phyloP scores from a whole-genome alignment of 2,888 invertebrate genomes.

The Hemithea aestivaria region DNA sequence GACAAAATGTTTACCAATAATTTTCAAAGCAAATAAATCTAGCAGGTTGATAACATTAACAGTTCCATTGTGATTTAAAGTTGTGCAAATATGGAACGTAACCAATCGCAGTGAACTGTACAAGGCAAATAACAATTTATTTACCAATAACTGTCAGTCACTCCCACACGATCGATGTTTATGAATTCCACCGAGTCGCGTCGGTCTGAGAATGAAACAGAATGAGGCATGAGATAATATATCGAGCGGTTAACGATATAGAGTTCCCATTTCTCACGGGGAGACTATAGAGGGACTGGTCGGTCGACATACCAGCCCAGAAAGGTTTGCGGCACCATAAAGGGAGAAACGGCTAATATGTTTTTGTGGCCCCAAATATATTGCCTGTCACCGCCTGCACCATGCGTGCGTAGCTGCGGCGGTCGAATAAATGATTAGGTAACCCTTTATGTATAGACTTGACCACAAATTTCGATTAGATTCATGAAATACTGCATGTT shows the following conservation, averaged over 20 bases:
- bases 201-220: conserved; percentile 46
- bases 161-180: conserved; percentile 30
- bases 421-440: conserved; percentile 43
- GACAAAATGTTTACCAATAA: conserved; percentile 2
- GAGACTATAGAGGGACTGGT: conserved; percentile 59
- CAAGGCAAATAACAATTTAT: conserved; percentile 12
- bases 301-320: conserved; percentile 64
- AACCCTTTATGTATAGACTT: conserved; percentile 25
- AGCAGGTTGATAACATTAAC: background rate
- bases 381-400: conserved; percentile 42
- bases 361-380: conserved; percentile 57
- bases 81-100: conserved; percentile 14
- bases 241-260: conserved; percentile 52
- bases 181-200: conserved; percentile 39
- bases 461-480: conserved; percentile 25
- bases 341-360: conserved; percentile 57
- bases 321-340: conserved; percentile 68
- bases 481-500: too few relatives aligned
- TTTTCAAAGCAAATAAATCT: background rate
- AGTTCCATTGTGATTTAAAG: conserved; percentile 5
- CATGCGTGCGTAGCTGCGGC: conserved; percentile 30
- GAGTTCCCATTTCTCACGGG: conserved; percentile 68
- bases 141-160: conserved; percentile 23
- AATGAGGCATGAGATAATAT: conserved; percentile 28
- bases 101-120: conserved; percentile 11